Evolutionary conservation across 1,140 invertebrate genomes (phyloP).

Genomic region (Calephelis nemesis): DNA sequence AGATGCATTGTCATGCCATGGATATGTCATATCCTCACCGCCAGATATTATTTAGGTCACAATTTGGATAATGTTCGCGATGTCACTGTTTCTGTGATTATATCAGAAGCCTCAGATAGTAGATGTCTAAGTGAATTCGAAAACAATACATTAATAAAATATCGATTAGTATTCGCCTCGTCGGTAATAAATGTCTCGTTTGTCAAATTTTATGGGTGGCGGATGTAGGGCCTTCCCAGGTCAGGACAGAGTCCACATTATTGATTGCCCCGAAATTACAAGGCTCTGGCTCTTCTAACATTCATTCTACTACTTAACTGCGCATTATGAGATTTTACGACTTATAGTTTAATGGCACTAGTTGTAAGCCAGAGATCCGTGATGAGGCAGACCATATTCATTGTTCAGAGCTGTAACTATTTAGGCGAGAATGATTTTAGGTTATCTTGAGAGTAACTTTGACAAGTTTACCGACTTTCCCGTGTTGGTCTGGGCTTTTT

Average conservation of each 20-base stretch:
- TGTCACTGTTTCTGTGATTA: no score
- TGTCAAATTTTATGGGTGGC: constrained; percentile 54
- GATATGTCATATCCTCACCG: no score
- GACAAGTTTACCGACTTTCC: no score
- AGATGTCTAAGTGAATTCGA: constrained; percentile 20
- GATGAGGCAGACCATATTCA: no score
- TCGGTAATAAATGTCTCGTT: constrained; percentile 50
- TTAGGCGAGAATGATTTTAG: no score
- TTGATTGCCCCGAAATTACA: constrained; percentile 34
- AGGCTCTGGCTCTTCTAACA: background rate
- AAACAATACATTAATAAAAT: constrained; percentile 43
- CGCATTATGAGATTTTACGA: background rate
- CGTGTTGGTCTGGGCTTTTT: no score
- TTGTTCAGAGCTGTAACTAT: no score
- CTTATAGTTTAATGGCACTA: background rate
- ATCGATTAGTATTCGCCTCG: constrained; percentile 41
- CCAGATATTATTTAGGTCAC: no score
- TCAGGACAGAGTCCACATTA: constrained; percentile 43
- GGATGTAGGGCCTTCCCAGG: constrained; percentile 25
- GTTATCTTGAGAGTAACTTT: no score
- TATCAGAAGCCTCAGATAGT: background rate
- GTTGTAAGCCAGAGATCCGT: no score
- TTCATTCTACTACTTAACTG: background rate
- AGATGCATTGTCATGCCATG: no score
- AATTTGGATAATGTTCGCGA: no score